phyloP scores from a whole-genome alignment of 2,113 vertebrate genomes.

The Heliornis fulica region DNA sequence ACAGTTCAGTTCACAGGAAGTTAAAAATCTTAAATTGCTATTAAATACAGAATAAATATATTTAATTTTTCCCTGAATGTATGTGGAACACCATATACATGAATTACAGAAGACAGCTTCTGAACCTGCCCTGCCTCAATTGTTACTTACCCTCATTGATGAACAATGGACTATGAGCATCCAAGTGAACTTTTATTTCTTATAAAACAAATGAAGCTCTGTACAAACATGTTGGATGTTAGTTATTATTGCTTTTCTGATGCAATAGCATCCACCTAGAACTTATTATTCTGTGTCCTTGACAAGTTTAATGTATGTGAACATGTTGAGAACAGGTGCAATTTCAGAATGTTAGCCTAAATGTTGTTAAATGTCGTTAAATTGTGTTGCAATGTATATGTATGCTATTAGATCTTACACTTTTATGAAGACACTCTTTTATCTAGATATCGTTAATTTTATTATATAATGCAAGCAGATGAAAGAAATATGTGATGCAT shows the following conservation, averaged over 20 bases:
- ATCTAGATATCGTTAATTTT: not conserved
- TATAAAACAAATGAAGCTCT: not conserved
- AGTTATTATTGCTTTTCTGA: not conserved
- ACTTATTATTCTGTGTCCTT: not conserved
- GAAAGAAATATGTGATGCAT: not conserved
- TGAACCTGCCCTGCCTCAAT: not conserved
- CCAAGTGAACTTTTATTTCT: not conserved
- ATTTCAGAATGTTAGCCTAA: not conserved
- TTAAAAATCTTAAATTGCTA: not conserved
- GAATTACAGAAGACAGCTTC: not conserved
- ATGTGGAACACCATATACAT: not conserved
- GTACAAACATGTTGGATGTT: fast-evolving
- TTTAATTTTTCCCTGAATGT: not conserved
- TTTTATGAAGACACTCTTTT: not conserved
- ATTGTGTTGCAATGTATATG: not conserved
- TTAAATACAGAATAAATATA: not conserved
- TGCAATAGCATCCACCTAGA: not conserved
- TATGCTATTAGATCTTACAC: not conserved
- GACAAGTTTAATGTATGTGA: not conserved
- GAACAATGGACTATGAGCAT: not conserved
- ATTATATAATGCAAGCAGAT: not conserved
- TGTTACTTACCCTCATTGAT: not conserved
- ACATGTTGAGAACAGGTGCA: fast-evolving
- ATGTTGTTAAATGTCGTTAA: not conserved
- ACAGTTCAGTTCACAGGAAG: not conserved